A percentile compares a stretch with the other conserved stretches of the same genome.
phyloP scores from a whole-genome alignment of 1,140 invertebrate genomes.

The Bombyx mori region DNA sequence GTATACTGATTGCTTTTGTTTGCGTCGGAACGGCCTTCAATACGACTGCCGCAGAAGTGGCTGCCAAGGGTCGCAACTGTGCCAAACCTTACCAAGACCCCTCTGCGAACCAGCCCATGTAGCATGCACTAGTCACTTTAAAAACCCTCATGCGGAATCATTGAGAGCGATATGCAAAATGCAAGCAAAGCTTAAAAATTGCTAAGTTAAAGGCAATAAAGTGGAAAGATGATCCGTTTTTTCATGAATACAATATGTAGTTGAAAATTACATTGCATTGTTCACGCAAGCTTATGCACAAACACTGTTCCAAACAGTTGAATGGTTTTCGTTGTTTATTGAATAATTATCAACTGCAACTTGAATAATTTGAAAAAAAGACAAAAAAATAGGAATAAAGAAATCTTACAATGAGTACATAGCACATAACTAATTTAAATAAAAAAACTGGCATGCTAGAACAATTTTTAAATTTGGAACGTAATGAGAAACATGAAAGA shows the following conservation, averaged over 20 bases:
- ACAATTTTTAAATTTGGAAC: neutral
- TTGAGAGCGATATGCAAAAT: conserved; percentile 40
- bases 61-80: conserved; percentile 76
- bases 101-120: conserved; percentile 73
- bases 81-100: conserved; percentile 76
- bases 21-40: conserved; percentile 81
- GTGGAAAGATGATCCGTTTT: too few relatives aligned
- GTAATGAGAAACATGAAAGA: too few relatives aligned
- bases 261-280: neutral
- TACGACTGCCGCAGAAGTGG: conserved; percentile 79
- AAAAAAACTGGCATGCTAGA: neutral
- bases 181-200: conserved; percentile 7
- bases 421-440: too few relatives aligned
- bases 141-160: conserved; percentile 45
- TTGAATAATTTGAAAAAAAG: too few relatives aligned
- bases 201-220: too few relatives aligned
- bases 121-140: conserved; percentile 39
- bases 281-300: neutral
- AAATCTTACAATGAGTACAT: too few relatives aligned
- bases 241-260: neutral
- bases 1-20: conserved; percentile 78
- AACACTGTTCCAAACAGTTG: too few relatives aligned
- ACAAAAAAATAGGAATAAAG: too few relatives aligned
- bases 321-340: too few relatives aligned
- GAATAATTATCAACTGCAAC: too few relatives aligned